Evolutionary conservation across 1,140 invertebrate species (phyloP), one percentile per base, ranked within the genome.

Genomic region (Drosophila mojavensis): DNA sequence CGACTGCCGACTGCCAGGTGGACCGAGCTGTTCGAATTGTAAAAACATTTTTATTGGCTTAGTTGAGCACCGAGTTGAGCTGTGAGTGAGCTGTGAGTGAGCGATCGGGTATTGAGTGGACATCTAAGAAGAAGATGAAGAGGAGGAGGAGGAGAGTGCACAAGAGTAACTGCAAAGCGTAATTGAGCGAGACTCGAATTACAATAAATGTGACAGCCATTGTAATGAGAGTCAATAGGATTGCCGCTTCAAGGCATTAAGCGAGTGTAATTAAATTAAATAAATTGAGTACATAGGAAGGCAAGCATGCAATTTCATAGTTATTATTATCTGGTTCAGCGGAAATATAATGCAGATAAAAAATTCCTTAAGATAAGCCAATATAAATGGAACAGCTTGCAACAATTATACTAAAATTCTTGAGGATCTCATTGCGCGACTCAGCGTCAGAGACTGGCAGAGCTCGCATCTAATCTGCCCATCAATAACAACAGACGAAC

Each of bases 11-110:
- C 26, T 24, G 20, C 45, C 58, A 68, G 59, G 65, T 73, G 11
- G 39, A 33, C 20, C 48, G 36, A 9, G 17, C 6, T 36, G 17
- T 33, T 45, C 20, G 33, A 62, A 69, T 69, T 45, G 67, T 20
- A 63, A 39, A 70, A 63, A 55, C 50, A 70, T 70, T 48, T 48
- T 63, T 33, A 70, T 63, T 41, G 51, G 39, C 36, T 61, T 63
- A 54, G 58, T 54, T 69, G 47, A 17, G 33, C 36, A 39, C 36
- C 11, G 36, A 33, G 7, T 7, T 20, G 20, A 6, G 28, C 28
- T 6, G 4, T 0, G 30, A 4, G 5, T 6, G 30, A 33, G 9
- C 47, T 17, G 43, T 10, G 24, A 33, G 43, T 30, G 26, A 33
- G 43, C 17, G 26, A 54, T 54, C 15, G 30, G 9, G 43, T 5